phyloP scores from a whole-genome alignment of 2,888 invertebrate genomes.

The Trypoxylon attenuatum region DNA sequence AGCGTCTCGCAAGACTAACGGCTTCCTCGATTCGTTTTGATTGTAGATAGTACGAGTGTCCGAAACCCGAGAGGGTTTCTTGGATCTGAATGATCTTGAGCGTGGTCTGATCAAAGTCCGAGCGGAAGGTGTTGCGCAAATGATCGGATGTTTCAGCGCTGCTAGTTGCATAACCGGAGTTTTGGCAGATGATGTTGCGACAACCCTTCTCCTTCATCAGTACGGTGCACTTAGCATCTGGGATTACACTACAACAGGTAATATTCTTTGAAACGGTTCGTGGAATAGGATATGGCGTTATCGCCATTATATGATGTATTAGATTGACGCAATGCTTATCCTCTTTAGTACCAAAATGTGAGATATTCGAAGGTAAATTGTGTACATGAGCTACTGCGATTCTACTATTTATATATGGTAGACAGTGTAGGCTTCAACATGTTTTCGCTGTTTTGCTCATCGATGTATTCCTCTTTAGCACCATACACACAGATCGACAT shows the following conservation, averaged over 20 bases:
- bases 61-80: constrained; percentile 86
- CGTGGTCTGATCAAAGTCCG: constrained; percentile 81
- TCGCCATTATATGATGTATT: not conserved
- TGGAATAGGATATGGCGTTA: not conserved
- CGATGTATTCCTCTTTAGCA: constrained; percentile 70
- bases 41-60: constrained; percentile 85
- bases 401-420: too few relatives aligned
- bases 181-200: constrained; percentile 87
- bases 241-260: constrained; percentile 90
- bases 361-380: not conserved
- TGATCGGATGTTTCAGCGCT: constrained; percentile 91
- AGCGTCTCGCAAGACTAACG: not conserved
- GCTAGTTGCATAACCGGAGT: constrained; percentile 93
- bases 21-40: too few relatives aligned
- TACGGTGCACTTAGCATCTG: constrained; percentile 90
- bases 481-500: constrained; percentile 88
- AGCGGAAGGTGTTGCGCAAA: constrained; percentile 77
- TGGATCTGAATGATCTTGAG: constrained; percentile 87
- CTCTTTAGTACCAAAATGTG: not conserved
- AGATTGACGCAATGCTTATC: constrained; percentile 8
- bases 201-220: constrained; percentile 87
- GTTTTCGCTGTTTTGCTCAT: not conserved
- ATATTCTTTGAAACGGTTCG: not conserved
- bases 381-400: not conserved
- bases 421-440: too few relatives aligned